phyloP scores from a whole-genome alignment of 1,140 invertebrate genomes.

The Platyura marginata region DNA sequence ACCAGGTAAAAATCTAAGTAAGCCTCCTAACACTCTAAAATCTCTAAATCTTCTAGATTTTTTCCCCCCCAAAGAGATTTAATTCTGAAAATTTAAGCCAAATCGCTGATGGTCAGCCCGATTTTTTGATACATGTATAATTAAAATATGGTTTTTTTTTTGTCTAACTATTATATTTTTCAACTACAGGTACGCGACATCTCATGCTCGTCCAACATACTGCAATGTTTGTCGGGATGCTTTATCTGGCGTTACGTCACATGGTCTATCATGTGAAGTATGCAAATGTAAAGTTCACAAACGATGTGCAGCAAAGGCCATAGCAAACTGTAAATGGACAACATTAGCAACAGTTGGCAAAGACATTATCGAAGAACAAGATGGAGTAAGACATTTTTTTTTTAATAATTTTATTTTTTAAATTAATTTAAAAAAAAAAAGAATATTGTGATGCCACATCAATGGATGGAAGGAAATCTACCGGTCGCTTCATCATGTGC shows the following conservation, averaged over 20 bases:
- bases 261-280: constrained; percentile 88
- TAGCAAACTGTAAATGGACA: constrained; percentile 90
- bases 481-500: constrained; percentile 85
- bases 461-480: constrained; percentile 95
- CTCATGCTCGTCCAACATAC: constrained; percentile 85
- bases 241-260: constrained; percentile 77
- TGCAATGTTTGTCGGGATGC: constrained; percentile 92
- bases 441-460: constrained; percentile 89
- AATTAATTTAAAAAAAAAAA: too few species aligned
- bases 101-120: too few species aligned
- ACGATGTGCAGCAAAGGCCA: constrained; percentile 74
- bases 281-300: constrained; percentile 97
- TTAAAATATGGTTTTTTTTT: too few species aligned
- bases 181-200: constrained; percentile 42
- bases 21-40: too few species aligned
- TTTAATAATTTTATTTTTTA: constrained; percentile 27
- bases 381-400: constrained; percentile 49
- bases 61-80: too few species aligned
- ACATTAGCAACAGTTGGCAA: constrained; percentile 82
- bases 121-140: too few species aligned
- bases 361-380: constrained; percentile 81
- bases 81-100: too few species aligned
- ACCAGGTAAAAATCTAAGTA: too few species aligned
- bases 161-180: constrained; percentile 19
- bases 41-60: too few species aligned